Conservation (phyloP, 1,140 invertebrate genomes). For the Teleogryllus occipitalis region DNA sequence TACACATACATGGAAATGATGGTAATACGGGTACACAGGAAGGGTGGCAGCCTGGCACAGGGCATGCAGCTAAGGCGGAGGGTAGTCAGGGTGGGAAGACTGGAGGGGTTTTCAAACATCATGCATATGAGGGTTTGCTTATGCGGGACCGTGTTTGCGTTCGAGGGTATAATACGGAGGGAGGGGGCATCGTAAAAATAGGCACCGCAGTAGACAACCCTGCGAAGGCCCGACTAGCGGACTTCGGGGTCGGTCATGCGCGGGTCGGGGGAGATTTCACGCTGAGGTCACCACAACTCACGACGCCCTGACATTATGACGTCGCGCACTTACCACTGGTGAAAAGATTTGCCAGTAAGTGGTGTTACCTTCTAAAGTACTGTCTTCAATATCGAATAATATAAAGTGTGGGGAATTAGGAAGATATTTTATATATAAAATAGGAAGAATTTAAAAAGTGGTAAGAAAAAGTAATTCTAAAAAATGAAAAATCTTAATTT, state of each 20-base stretch:
- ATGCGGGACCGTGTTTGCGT: conserved; percentile 7
- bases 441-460: too few relatives aligned
- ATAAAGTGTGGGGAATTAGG: too few relatives aligned
- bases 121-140: conserved; percentile 9
- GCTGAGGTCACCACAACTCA: too few relatives aligned
- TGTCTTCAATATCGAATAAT: too few relatives aligned
- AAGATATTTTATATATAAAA: too few relatives aligned
- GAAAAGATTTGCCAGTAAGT: too few relatives aligned
- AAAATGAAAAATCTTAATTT: too few relatives aligned
- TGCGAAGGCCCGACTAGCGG: not conserved
- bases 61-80: not conserved
- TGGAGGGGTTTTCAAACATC: conserved; percentile 12
- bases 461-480: too few relatives aligned
- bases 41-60: too few relatives aligned
- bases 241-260: not conserved
- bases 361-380: too few relatives aligned
- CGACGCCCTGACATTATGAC: too few relatives aligned
- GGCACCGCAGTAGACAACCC: not conserved
- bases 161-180: not conserved
- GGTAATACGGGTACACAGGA: not conserved
- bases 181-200: not conserved
- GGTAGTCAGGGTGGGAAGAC: not conserved
- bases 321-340: too few relatives aligned
- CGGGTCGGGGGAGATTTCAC: not conserved
- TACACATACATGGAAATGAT: conserved; percentile 14